These are phyloP conservation scores for Dynastes tityus DNA, from an alignment of 2,888 invertebrate genomes.

Conservation along the genomic window DNA sequence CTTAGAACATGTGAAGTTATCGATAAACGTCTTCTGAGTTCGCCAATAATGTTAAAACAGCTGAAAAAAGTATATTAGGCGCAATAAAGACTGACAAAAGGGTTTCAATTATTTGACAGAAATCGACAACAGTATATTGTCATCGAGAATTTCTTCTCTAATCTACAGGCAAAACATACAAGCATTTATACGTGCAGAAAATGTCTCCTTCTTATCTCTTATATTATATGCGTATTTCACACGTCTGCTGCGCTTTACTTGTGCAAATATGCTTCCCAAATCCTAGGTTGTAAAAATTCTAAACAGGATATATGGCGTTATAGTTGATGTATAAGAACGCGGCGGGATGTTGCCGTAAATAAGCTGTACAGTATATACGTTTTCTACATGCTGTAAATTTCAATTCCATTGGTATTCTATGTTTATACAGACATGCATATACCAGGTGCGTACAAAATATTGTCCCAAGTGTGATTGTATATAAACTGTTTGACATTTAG, in stretches of 20 bases:
- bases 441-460: background rate
- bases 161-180: background rate
- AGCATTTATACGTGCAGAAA: background rate
- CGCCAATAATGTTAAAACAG: no score
- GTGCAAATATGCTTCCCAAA: background rate
- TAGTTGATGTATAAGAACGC: background rate
- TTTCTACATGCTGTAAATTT: background rate
- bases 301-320: background rate
- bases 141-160: no score
- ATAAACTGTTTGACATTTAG: no score
- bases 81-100: no score
- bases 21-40: no score
- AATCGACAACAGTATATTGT: no score
- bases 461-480: no score
- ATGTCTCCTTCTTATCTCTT: background rate
- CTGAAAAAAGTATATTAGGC: no score
- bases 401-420: background rate
- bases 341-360: background rate
- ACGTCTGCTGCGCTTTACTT: background rate
- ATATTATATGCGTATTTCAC: no score
- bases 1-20: no score
- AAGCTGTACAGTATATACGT: background rate
- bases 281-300: conserved; percentile 13
- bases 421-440: background rate
- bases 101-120: no score